Conservation (phyloP, 2,113 vertebrate species). For the Mormyrus iriodes region DNA sequence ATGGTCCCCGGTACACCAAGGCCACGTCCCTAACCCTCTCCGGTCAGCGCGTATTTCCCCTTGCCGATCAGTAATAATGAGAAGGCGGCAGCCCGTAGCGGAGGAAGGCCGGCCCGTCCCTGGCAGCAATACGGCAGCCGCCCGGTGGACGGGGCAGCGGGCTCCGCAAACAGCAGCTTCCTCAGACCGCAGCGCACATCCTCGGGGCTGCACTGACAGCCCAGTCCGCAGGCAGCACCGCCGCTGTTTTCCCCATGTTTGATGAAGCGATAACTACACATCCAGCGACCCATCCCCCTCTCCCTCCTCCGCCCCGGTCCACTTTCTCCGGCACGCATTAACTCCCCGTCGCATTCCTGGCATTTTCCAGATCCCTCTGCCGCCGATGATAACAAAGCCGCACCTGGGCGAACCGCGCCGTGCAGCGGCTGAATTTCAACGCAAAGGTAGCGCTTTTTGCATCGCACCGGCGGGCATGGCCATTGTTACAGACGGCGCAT, state of each 20-base stretch:
- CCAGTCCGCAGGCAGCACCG: slow-evolving; percentile 18
- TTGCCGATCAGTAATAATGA: neutral
- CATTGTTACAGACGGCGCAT: slow-evolving; percentile 8
- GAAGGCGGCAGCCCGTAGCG: neutral
- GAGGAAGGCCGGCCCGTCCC: neutral
- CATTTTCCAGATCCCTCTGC: slow-evolving; percentile 54
- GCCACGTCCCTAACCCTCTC: neutral
- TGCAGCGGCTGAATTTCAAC: slow-evolving; percentile 28
- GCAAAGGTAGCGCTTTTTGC: slow-evolving; percentile 16
- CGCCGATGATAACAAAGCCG: slow-evolving; percentile 45
- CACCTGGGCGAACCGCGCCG: slow-evolving; percentile 41
- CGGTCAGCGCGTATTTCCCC: neutral
- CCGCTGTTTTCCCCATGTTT: slow-evolving; percentile 35
- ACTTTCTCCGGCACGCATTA: slow-evolving; percentile 49
- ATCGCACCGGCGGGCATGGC: slow-evolving; percentile 36
- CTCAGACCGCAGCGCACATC: slow-evolving; percentile 19
- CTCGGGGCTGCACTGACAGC: slow-evolving; percentile 24
- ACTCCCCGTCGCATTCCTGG: slow-evolving; percentile 59
- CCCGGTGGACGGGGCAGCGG: neutral
- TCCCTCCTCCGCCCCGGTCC: slow-evolving; percentile 34
- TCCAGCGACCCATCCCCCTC: slow-evolving; percentile 44
- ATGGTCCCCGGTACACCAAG: neutral
- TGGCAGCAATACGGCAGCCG: neutral
- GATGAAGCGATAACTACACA: slow-evolving; percentile 33
- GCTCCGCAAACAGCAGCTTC: neutral